These are phyloP conservation scores for Popillia japonica DNA, from an alignment of 1,140 invertebrate genomes.

Conservation along the genomic window DNA sequence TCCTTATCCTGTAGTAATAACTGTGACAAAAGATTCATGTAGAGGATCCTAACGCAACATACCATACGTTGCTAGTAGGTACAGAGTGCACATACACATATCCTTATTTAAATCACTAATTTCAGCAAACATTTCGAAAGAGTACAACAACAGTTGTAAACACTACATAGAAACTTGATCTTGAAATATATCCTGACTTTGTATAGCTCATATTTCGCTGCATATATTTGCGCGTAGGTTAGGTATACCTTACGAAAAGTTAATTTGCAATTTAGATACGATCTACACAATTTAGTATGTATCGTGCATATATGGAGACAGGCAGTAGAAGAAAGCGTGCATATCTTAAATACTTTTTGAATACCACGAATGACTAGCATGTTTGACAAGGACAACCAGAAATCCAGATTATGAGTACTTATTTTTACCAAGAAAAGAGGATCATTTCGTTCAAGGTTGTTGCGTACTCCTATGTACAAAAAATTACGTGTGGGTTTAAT, in stretches of 20 bases:
- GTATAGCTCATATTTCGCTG: neutral
- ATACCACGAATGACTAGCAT: conserved; percentile 2
- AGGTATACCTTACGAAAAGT: neutral
- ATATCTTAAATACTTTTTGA: neutral
- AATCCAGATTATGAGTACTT: neutral
- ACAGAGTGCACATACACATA: no score
- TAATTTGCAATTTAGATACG: conserved; percentile 6
- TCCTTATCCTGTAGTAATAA: no score
- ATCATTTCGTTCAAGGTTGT: neutral
- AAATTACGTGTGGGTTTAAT: no score
- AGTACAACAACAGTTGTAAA: no score
- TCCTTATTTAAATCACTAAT: no score
- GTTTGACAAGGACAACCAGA: conserved; percentile 8
- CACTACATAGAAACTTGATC: neutral
- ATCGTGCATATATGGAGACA: neutral
- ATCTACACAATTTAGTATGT: conserved; percentile 2
- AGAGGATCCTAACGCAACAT: no score
- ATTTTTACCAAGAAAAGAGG: neutral
- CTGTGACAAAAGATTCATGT: no score
- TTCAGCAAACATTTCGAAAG: no score
- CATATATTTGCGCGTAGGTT: neutral
- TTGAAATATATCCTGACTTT: neutral
- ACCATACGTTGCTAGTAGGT: no score
- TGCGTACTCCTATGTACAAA: no score
- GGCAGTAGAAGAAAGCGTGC: neutral